Conservation (phyloP, 2,797 vertebrate genomes). For the Danio kyathit region DNA sequence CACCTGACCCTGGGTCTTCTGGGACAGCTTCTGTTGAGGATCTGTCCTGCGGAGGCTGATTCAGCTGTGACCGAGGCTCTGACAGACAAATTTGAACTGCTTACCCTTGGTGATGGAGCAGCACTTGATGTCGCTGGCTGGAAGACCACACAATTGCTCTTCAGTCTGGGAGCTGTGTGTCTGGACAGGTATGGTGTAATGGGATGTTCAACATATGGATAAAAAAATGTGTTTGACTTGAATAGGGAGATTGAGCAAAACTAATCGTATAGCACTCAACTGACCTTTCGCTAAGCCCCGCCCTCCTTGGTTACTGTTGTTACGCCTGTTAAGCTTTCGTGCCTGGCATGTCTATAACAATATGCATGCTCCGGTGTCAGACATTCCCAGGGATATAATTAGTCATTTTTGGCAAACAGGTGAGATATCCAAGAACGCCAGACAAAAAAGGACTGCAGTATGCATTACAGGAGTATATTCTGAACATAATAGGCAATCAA, state of each 20-base stretch:
- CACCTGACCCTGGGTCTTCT: constrained; percentile 95
- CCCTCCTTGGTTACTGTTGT: no score
- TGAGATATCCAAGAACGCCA: no score
- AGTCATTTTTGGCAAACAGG: no score
- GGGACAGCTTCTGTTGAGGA: constrained; percentile 90
- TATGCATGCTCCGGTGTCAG: no score
- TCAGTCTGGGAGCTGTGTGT: constrained; percentile 94
- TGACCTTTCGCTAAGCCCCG: no score
- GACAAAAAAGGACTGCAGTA: no score
- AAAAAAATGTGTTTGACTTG: not conserved
- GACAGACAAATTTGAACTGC: constrained; percentile 87
- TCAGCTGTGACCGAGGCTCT: constrained; percentile 88
- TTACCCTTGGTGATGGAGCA: constrained; percentile 79
- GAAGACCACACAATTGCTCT: constrained; percentile 95
- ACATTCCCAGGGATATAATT: no score
- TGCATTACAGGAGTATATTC: no score
- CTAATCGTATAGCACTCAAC: no score
- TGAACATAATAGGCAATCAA: no score
- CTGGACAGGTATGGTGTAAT: constrained; percentile 88
- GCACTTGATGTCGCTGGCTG: constrained; percentile 84
- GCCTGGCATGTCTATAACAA: no score
- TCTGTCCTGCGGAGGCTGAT: constrained; percentile 88
- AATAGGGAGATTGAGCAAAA: not conserved
- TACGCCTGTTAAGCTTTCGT: no score
- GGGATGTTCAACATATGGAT: not conserved